Base-by-base conservation (phyloP, 2,797 vertebrate genomes). In the Toxotes lorentzi region DNA sequence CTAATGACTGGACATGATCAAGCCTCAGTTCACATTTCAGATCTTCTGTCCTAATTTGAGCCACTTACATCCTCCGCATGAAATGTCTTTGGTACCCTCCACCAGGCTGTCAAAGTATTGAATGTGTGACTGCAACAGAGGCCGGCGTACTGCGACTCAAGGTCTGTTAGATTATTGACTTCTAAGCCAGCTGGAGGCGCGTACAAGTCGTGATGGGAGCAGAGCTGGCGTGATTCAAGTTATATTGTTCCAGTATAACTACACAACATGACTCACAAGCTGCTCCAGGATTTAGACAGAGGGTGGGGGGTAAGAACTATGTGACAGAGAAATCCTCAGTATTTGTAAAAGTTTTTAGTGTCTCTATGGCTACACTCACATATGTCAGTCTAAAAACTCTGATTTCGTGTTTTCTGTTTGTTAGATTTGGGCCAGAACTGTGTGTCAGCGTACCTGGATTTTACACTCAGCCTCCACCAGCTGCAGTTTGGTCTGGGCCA, bases 401-500 rank as follows among this genome's bases (percentile, higher is more conserved):
- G 23, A n/a, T 60, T 35, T 56, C 24, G 16, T 19, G 21, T 14
- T 47, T 19, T 27, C 11, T 5, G 10, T 30, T 30, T 30, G 21
- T 63, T 78, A 63, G 57, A 45, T 50, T 27, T 38, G n/a, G 19
- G 32, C 14, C 34, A 53, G 17, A 38, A 7, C 4, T 8, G 40
- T 14, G 19, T 13, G 16, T 59, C 21, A 0, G 4, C 0, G 76
- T 94, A 99, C 98, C 98, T 99, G 98, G 80, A 99, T 99, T 93
- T 98, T 99, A 91, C 98, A 99, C 94, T 99, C 98, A 0, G 98
- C 98, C 89, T 99, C 98, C 86, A 99, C 98, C 91, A 99, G 89
- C 94, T 99, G 98, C 86, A 99, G 91, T 92, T 99, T 99, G 91
- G 98, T 99, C 92, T 99, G 98, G 12, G 98, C 98, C 70, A 99